Percentiles rank a stretch among this genome's conserved stretches.
Conservation (phyloP, 2,113 vertebrate species). For the Microcebus griseorufus region DNA sequence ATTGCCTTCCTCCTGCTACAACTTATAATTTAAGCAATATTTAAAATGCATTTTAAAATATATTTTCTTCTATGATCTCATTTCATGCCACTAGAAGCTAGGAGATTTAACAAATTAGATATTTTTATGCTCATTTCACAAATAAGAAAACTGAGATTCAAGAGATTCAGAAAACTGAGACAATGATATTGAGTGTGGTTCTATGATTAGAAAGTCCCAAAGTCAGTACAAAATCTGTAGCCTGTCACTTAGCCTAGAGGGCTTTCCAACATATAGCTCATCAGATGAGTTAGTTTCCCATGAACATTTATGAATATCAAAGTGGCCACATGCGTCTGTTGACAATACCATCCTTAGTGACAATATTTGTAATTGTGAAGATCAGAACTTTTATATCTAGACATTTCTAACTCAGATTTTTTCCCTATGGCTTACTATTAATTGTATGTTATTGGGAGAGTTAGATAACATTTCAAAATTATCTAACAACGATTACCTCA, state of each 20-base stretch:
- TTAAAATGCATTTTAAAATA: not conserved
- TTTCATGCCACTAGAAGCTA: not conserved
- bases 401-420: not conserved
- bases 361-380: not conserved
- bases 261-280: not conserved
- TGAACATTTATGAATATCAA: not conserved
- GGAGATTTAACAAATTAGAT: not conserved
- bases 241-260: not conserved
- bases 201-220: not conserved
- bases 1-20: not conserved
- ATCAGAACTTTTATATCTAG: not conserved
- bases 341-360: not conserved
- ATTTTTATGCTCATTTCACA: not conserved
- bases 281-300: no score
- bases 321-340: not conserved
- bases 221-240: not conserved
- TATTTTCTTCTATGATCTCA: not conserved
- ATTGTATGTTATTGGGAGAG: not conserved
- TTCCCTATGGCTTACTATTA: not conserved
- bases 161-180: no score
- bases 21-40: not conserved
- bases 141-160: not conserved
- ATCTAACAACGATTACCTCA: not conserved
- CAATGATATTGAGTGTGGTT: not conserved
- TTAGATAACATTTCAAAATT: not conserved